Evolutionary conservation across 1,140 invertebrate genomes (phyloP), one percentile per base, ranked within the genome.

Genomic region (Drusus annulatus): DNA sequence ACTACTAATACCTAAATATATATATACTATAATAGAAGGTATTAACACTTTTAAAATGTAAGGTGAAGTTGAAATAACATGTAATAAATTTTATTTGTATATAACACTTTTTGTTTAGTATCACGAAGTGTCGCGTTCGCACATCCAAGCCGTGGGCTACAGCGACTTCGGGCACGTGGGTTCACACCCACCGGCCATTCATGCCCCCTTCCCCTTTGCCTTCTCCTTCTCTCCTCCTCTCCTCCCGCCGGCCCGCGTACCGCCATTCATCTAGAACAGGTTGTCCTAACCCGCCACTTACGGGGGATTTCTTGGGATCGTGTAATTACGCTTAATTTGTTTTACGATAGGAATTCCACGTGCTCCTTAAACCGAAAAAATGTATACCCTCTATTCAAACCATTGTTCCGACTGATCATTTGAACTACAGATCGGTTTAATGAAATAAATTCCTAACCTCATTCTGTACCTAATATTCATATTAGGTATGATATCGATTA

Each of bases 251-350:
- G 17, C 51, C 68, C 25, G 13, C 25, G 62, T 69, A 23, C 75
- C 45, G 63, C 78, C 81, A 82, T 82, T 82, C 81, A 82, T 82
- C 60, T 31, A 74, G 81, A 79, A 82, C 81, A 79, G 73, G 78
- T 81, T 81, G 75, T n/a, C 80, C 65, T 76, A 54, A 69, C 80
- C 80, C 52, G n/a, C 69, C 31, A 45, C n/a, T 19, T 45, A 45
- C 65, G 21, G 62, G 21, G 7, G 2, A 21, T 21, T 56, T 56
- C 54, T 56, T 19, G 54, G 21, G 21, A 56, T 19, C 21, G 21
- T 17, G 21, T 21, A 21, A 19, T 21, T 56, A 19, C n/a, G 21
- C 21, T 21, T 17, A 19, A 56, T 56, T 56, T 21, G 21, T 56
- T 56, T 56, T 56, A 19, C n/a, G 21, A 56, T 56, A 56, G 54